Evolutionary conservation across 2,113 vertebrate genomes (phyloP).

Genomic region (Gallinago paraguaiae): DNA sequence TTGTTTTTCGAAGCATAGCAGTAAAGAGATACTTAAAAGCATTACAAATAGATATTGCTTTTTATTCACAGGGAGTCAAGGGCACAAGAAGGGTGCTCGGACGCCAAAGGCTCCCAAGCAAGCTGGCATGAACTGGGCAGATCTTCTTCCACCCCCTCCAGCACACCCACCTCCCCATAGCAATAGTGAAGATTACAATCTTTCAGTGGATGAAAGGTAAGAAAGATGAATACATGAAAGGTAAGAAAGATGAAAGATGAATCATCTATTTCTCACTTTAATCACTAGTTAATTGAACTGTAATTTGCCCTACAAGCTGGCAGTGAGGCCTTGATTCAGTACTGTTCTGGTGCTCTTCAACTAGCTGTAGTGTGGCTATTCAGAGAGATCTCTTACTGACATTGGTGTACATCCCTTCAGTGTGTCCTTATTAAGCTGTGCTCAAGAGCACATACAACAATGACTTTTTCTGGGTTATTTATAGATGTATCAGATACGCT

Average conservation of each 20-base stretch:
- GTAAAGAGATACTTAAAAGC: neutral
- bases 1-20: neutral
- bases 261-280: neutral
- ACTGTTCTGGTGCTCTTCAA: neutral
- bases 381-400: neutral
- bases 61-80: constrained; percentile 89
- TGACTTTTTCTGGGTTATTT: neutral
- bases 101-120: constrained; percentile 93
- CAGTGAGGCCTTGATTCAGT: neutral
- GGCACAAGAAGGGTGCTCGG: constrained; percentile 92
- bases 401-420: neutral
- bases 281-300: neutral
- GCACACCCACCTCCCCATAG: constrained; percentile 90
- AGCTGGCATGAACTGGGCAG: constrained; percentile 95
- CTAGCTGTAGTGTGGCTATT: neutral
- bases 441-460: neutral
- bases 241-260: constrained; percentile 66
- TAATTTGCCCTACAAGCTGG: neutral
- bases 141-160: constrained; percentile 94
- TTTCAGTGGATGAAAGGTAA: constrained; percentile 91
- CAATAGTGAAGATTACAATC: constrained; percentile 86
- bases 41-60: neutral
- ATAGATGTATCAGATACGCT: neutral
- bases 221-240: constrained; percentile 76
- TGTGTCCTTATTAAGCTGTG: neutral